phyloP scores from a whole-genome alignment of 1,140 invertebrate genomes.

The Platyura marginata region DNA sequence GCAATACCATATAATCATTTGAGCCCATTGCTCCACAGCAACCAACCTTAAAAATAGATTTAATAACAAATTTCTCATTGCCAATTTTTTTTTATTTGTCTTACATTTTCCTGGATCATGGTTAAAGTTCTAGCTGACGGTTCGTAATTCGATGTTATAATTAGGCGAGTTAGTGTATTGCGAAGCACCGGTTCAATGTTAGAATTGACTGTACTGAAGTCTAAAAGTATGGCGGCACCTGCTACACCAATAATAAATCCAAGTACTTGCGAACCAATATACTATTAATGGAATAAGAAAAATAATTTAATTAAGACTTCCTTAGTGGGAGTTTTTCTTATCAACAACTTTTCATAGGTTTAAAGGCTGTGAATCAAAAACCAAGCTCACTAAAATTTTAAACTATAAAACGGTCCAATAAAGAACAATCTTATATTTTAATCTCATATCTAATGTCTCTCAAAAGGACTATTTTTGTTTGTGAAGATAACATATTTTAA shows the following conservation, averaged over 20 bases:
- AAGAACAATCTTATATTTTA: too few species aligned
- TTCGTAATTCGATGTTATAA: conserved; percentile 37
- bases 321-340: too few species aligned
- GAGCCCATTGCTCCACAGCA: conserved; percentile 72
- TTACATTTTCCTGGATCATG: conserved; percentile 72
- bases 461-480: too few species aligned
- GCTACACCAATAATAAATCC: conserved; percentile 50
- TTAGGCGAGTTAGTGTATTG: conserved; percentile 46
- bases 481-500: too few species aligned
- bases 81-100: conserved; percentile 10
- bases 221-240: conserved; percentile 56
- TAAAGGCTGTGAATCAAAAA: too few species aligned
- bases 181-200: conserved; percentile 53
- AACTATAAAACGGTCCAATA: too few species aligned
- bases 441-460: too few species aligned
- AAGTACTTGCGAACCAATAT: conserved; percentile 43
- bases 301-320: too few species aligned
- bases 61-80: background rate
- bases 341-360: too few species aligned
- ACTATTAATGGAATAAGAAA: conserved; percentile 44
- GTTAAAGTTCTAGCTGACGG: conserved; percentile 43
- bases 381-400: too few species aligned
- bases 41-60: conserved; percentile 37
- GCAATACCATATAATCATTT: conserved; percentile 53
- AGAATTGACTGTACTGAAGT: conserved; percentile 60